Base-by-base conservation (phyloP, 2,113 vertebrate species). In the Platichthys flesus region DNA sequence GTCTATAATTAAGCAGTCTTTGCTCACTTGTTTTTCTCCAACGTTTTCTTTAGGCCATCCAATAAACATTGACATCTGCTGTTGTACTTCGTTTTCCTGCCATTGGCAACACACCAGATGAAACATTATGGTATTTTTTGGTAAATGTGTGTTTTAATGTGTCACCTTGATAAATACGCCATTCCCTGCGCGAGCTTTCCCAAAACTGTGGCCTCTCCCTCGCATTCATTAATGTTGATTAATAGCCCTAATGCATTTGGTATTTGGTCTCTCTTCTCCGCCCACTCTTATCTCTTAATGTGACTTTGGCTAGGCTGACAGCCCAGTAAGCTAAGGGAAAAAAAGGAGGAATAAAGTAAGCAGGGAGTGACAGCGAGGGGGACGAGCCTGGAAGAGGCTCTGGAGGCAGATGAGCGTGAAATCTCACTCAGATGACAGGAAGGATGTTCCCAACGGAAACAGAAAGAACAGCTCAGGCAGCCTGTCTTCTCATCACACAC, bases 201-300 rank as follows among this genome's bases (percentile, higher is more conserved):
- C 81, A 91, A 92, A 88, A 88, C 76, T 66, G 72, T 6, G 4
- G 66, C 74, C 57, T 89, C 87, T 88, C 86, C 85, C 82, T 91
- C 76, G 21, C 82, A 91, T 89, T 91, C 83, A 73, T 88, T 93
- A 88, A 92, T 90, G 83, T 82, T 94, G 91, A 93, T 91, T 91
- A 92, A 93, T 93, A 85, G 90, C 84, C 76, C 81, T 85, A 85
- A 92, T 92, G 85, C 80, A 65, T 92, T 88, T 87, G 86, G 87
- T 92, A 84, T 92, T 90, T 88, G 88, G 84, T 84, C 90, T 91
- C 82, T 71, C 81, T 77, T 89, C 85, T 91, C 90, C 90, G 71
- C 90, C 91, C 90, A 87, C 90, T 88, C 88, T 85, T 84, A 89
- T 92, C 88, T 92, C 78, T 80, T 91, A 90, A 90, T 91, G 89